Evolutionary conservation across 2,113 vertebrate genomes (phyloP), one percentile per base, ranked within the genome.

Genomic region (Etia nguti): DNA sequence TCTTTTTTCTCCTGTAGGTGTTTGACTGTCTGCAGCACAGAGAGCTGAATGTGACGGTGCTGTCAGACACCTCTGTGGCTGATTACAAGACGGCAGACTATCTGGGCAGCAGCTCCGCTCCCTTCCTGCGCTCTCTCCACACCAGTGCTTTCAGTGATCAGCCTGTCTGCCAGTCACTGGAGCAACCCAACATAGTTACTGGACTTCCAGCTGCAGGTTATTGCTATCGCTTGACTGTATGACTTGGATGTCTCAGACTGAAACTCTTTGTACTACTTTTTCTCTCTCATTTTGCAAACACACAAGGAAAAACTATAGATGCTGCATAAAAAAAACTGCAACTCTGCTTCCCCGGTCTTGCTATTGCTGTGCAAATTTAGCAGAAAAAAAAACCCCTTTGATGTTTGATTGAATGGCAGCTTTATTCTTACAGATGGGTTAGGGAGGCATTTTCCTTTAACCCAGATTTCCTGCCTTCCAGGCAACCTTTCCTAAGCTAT

Each of bases 201-300:
- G 98, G 97, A 22, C 97, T 99, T 10, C 96, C 98, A 65, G 98
- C 98, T 41, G 98, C 98, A 96, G 98, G 99, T 99, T 99, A 77
- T 52, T 77, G 77, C 73, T 46, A 12, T 31, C 6, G 16, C 6
- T 26, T 16, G 2, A 34, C 24, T 43, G 13, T 43, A 2, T 46
- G 22, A 55, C 36, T 43, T 1, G 5, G 5, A 11, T 18, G 20
- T 75, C 48, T 79, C 56, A 34, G 15, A 59, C 43, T 36, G 48
- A 6, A 65, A 41, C 29, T 20, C 10, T 29, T 26, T 1, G 4
- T 29, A 77, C 43, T 75, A 26, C 10, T 6, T 29, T 50, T 65
- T 29, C 15, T 29, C 8, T 62, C n/a, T 65, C 20, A 52, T 15
- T 70, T 57, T 57, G n/a, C 31, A 41, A 41, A 70, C 48, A 38